Evolutionary conservation across 2,888 invertebrate genomes (phyloP).

Genomic region (Drosophila seclusa): DNA sequence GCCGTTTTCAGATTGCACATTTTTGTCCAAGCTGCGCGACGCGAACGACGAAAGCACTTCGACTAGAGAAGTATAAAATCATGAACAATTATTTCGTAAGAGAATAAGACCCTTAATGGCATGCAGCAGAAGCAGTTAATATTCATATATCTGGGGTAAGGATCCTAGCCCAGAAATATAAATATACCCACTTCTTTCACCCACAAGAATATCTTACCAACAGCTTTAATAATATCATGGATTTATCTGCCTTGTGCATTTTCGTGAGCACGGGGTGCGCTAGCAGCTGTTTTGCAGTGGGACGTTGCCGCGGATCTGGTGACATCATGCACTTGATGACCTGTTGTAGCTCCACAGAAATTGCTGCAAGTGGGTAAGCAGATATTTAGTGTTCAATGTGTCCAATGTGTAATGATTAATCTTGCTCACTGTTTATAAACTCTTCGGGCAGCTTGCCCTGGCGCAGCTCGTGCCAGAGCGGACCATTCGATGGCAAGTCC

Average conservation of each 20-base stretch:
- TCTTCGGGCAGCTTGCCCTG: conserved; percentile 86
- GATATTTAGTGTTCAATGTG: not conserved
- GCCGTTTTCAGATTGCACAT: conserved; percentile 83
- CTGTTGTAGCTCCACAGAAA: conserved; percentile 86
- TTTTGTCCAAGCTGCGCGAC: conserved; percentile 82
- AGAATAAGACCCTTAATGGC: not conserved
- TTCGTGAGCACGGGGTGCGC: conserved; percentile 80
- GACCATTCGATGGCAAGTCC: conserved; percentile 89
- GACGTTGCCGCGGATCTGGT: conserved; percentile 86
- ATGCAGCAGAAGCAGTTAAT: not conserved
- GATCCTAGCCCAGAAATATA: not conserved
- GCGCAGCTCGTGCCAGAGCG: conserved; percentile 89
- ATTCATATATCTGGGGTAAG: not conserved
- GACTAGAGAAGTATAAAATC: conserved; percentile 62
- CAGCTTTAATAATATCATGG: conserved; percentile 77
- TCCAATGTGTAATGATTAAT: not conserved
- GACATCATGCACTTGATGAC: conserved; percentile 87
- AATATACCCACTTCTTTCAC: not conserved
- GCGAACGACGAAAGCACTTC: conserved; percentile 78
- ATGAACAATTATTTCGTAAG: not conserved
- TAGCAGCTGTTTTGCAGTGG: conserved; percentile 86
- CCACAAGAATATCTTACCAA: conserved; percentile 63
- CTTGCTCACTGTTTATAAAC: conserved; percentile 83
- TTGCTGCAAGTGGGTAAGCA: conserved; percentile 64
- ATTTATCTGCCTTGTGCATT: conserved; percentile 75